Conservation (phyloP, 2,888 invertebrate species). For the Ommatoiulus sabulosus region DNA sequence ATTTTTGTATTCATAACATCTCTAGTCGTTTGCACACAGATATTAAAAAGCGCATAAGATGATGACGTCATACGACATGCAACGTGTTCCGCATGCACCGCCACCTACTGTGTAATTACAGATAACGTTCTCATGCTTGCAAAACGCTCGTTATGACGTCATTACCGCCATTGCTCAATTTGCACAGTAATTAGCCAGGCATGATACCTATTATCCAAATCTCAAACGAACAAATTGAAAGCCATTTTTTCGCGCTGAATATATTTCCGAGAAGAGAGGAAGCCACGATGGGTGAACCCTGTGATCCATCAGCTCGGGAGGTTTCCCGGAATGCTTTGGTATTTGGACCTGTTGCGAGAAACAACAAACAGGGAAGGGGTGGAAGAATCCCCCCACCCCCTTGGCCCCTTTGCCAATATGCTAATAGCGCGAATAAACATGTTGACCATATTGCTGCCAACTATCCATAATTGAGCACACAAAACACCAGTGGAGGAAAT, state of each 20-base stretch:
- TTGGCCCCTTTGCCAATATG: not conserved
- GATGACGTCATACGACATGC: not conserved
- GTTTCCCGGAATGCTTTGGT: slow-evolving; percentile 1
- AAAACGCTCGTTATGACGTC: not conserved
- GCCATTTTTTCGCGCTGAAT: not conserved
- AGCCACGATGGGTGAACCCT: not conserved
- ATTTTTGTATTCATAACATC: no score
- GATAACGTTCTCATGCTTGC: not conserved
- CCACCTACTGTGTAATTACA: not conserved
- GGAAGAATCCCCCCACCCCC: no score
- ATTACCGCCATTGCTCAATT: not conserved
- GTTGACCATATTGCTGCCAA: slow-evolving; percentile 31
- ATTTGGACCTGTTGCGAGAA: not conserved
- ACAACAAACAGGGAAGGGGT: not conserved
- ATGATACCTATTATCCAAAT: not conserved
- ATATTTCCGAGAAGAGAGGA: not conserved
- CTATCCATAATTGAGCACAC: slow-evolving; percentile 21
- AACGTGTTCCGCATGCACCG: not conserved
- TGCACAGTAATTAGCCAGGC: not conserved
- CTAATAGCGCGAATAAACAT: not conserved
- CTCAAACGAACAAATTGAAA: not conserved
- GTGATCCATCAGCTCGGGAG: not conserved
- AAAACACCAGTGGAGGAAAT: slow-evolving; percentile 27
- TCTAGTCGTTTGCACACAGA: no score
- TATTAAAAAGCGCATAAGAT: not conserved